A percentile compares a stretch with the other conserved stretches of the same genome.
Conservation (phyloP, 2,797 vertebrate genomes). For the Peromyscus melanophrys region DNA sequence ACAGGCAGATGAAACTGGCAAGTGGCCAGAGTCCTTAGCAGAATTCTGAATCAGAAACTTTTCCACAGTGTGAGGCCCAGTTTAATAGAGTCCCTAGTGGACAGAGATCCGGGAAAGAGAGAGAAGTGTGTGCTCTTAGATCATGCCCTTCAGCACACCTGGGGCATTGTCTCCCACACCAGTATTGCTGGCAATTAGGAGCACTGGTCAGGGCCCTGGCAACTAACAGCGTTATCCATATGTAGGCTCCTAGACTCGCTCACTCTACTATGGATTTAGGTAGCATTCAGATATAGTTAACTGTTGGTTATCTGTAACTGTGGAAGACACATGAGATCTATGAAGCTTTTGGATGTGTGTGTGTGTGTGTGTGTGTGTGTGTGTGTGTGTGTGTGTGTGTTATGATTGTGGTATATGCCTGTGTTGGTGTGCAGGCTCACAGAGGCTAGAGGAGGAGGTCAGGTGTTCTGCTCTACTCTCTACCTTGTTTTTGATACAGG, state of each 20-base stretch:
- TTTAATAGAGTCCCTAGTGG: background rate
- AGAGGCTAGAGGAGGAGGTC: background rate
- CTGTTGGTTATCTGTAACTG: conserved; percentile 1
- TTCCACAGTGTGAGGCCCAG: background rate
- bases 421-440: background rate
- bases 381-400: background rate
- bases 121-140: background rate
- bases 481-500: background rate
- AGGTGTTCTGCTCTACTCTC: background rate
- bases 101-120: background rate
- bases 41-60: conserved; percentile 37
- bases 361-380: background rate
- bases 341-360: background rate
- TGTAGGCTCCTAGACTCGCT: background rate
- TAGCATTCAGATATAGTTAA: conserved; percentile 27
- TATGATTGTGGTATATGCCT: background rate
- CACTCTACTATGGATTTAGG: background rate
- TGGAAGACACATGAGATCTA: background rate
- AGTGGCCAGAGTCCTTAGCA: background rate
- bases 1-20: background rate
- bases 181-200: background rate
- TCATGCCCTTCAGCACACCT: background rate
- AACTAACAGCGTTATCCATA: background rate
- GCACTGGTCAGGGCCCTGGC: accelerated
- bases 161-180: background rate